Percentiles rank a stretch among this genome's conserved stretches.
These are phyloP conservation scores for Cheilosia urbana DNA, from an alignment of 2,888 invertebrate genomes.

Conservation along the genomic window DNA sequence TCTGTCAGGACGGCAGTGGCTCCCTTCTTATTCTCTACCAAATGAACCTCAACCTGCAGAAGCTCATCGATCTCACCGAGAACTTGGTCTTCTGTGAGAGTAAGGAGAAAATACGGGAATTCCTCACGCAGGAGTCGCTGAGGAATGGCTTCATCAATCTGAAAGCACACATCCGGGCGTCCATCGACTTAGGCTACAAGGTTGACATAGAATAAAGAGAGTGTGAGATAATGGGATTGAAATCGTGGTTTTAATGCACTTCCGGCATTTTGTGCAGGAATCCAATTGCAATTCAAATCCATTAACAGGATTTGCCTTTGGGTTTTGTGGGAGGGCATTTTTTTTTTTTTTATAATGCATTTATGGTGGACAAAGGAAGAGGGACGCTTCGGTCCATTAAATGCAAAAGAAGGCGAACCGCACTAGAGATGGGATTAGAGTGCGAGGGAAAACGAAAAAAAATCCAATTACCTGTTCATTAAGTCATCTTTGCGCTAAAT, in stretches of 20 bases:
- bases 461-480: constrained; percentile 72
- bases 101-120: constrained; percentile 80
- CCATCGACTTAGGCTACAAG: constrained; percentile 83
- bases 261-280: background rate
- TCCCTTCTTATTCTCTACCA: constrained; percentile 80
- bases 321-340: background rate
- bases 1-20: constrained; percentile 79
- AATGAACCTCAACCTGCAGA: constrained; percentile 79
- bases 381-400: constrained; percentile 44
- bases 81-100: constrained; percentile 82
- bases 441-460: constrained; percentile 25
- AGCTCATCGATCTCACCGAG: constrained; percentile 81
- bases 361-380: constrained; percentile 32
- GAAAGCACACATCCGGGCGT: constrained; percentile 82
- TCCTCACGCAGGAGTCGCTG: constrained; percentile 82
- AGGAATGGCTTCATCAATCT: constrained; percentile 82
- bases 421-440: constrained; percentile 43
- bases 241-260: constrained; percentile 71
- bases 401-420: constrained; percentile 27
- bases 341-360: constrained; percentile 32
- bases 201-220: constrained; percentile 80
- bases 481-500: constrained; percentile 69
- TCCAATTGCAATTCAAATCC: constrained; percentile 65
- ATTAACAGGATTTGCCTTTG: constrained; percentile 57
- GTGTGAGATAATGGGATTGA: constrained; percentile 36